Conservation (phyloP, 2,113 vertebrate species). For the Lycocorax pyrrhopterus region DNA sequence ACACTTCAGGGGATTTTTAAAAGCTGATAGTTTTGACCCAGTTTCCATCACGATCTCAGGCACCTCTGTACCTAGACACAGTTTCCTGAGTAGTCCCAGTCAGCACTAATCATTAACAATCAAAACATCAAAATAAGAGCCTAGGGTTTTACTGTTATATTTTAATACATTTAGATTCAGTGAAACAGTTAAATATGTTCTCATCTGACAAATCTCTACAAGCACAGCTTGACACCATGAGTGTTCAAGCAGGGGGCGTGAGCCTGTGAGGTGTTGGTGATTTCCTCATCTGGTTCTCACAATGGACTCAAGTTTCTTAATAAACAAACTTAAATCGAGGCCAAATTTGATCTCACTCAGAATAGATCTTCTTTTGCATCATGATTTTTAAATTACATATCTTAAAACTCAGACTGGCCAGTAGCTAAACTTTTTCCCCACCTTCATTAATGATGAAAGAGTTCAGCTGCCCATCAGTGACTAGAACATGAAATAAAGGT, state of each 20-base stretch:
- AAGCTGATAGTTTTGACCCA: not conserved
- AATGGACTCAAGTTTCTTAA: not conserved
- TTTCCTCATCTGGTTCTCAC: not conserved
- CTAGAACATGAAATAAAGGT: not conserved
- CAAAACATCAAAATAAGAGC: not conserved
- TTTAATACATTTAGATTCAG: not conserved
- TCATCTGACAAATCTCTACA: not conserved
- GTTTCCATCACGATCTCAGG: rapidly evolving
- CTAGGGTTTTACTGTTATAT: not conserved
- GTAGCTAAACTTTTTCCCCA: not conserved
- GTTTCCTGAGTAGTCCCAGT: not conserved
- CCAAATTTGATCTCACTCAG: not conserved
- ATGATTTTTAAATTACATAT: not conserved
- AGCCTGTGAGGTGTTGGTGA: not conserved
- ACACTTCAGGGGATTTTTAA: not conserved
- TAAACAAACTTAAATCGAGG: not conserved
- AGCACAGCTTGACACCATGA: not conserved
- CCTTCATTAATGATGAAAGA: not conserved
- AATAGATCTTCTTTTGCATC: not conserved
- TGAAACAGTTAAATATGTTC: not conserved
- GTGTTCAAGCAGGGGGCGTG: rapidly evolving
- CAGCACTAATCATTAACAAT: not conserved
- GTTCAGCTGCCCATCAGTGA: not conserved
- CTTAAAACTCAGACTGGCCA: not conserved
- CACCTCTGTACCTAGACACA: not conserved